Percentiles rank a stretch among this genome's conserved stretches.
These are phyloP conservation scores for Pteropus alecto DNA, from an alignment of 2,113 vertebrate genomes.

Conservation along the genomic window DNA sequence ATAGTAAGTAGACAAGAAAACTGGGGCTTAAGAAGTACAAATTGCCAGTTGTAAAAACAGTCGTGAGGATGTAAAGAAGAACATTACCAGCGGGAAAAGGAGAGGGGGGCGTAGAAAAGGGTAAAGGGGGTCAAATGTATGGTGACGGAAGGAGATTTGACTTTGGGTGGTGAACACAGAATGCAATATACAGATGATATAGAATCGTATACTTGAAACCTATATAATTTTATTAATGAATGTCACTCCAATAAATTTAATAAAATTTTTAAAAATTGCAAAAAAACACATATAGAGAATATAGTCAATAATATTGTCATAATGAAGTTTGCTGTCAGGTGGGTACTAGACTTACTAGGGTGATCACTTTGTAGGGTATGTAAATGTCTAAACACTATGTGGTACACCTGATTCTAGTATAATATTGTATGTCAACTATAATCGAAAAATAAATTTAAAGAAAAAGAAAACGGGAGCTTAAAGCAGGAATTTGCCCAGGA, in stretches of 20 bases:
- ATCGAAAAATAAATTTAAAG: not conserved
- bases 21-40: not conserved
- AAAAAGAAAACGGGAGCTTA: not conserved
- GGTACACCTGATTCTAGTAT: not conserved
- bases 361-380: not conserved
- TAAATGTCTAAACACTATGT: not conserved
- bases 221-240: no score
- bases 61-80: no score
- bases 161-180: no score
- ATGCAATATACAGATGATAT: no score
- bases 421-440: not conserved
- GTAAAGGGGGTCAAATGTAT: no score
- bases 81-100: no score
- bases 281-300: no score
- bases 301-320: not conserved
- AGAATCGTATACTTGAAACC: no score
- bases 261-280: no score
- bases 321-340: not conserved
- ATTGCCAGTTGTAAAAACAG: not conserved
- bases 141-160: no score
- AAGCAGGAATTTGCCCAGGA: not conserved
- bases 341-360: not conserved
- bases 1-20: slow-evolving; percentile 7
- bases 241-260: no score
- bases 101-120: no score